phyloP scores from a whole-genome alignment of 2,797 vertebrate species.

The Poecile montanus region DNA sequence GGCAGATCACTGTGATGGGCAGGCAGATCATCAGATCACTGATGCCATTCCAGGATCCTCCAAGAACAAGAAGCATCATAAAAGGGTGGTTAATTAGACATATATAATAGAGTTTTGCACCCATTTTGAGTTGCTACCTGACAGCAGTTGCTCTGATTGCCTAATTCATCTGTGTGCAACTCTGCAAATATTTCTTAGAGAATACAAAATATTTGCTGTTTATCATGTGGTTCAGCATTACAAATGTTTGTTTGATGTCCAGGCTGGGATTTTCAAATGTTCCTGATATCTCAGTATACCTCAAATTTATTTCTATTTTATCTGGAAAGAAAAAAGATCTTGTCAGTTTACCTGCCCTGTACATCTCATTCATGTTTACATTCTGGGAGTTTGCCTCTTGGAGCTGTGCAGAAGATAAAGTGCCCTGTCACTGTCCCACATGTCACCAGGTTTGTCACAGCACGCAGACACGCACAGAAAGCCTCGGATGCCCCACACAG shows the following conservation, averaged over 20 bases:
- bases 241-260: background rate
- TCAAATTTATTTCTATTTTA: background rate
- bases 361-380: background rate
- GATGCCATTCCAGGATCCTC: background rate
- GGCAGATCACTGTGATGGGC: background rate
- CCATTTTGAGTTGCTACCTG: background rate
- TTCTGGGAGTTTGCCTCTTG: background rate
- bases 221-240: background rate
- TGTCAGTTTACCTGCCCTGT: background rate
- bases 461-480: rapidly evolving
- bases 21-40: background rate
- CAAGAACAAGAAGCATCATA: background rate
- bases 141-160: slow-evolving; percentile 21
- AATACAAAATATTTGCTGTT: slow-evolving; percentile 47
- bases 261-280: background rate
- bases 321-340: background rate
- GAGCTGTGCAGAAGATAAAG: background rate
- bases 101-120: background rate
- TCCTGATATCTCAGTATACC: background rate
- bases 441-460: background rate
- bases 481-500: background rate
- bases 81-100: background rate
- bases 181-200: slow-evolving; percentile 39
- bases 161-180: background rate
- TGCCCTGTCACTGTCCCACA: background rate